phyloP scores from a whole-genome alignment of 2,888 invertebrate species.

The Pristionchus mayeri region DNA sequence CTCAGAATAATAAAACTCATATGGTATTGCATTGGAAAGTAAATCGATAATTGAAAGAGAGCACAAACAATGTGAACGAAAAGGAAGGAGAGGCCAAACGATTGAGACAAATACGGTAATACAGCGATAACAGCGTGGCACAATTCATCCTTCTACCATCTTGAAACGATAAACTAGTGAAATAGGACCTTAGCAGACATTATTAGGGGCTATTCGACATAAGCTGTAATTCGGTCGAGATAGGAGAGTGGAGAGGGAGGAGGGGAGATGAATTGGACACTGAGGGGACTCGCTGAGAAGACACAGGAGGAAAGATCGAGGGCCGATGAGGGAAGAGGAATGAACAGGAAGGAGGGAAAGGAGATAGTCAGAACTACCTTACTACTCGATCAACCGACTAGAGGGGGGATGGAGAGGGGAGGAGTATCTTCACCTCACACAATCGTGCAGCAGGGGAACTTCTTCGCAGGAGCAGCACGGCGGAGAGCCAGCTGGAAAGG shows the following conservation, averaged over 20 bases:
- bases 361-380: neutral
- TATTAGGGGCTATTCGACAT: conserved; percentile 9
- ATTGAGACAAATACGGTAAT: neutral
- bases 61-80: neutral
- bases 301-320: neutral
- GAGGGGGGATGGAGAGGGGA: neutral
- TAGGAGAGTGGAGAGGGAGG: neutral
- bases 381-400: neutral
- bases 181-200: conserved; percentile 10
- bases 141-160: neutral
- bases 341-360: neutral
- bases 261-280: neutral
- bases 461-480: neutral
- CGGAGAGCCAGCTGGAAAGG: conserved; percentile 4
- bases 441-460: conserved; percentile 38
- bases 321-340: neutral
- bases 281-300: neutral
- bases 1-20: conserved; percentile 25
- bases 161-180: neutral
- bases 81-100: neutral
- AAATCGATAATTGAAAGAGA: conserved; percentile 17
- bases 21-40: conserved; percentile 36
- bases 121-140: conserved; percentile 13
- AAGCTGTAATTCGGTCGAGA: neutral
- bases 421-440: neutral